A percentile compares a stretch with the other conserved stretches of the same genome.
Evolutionary conservation across 92 coral and sea anemone species (phyloP).

Genomic region (Epizoanthus rinbou): DNA sequence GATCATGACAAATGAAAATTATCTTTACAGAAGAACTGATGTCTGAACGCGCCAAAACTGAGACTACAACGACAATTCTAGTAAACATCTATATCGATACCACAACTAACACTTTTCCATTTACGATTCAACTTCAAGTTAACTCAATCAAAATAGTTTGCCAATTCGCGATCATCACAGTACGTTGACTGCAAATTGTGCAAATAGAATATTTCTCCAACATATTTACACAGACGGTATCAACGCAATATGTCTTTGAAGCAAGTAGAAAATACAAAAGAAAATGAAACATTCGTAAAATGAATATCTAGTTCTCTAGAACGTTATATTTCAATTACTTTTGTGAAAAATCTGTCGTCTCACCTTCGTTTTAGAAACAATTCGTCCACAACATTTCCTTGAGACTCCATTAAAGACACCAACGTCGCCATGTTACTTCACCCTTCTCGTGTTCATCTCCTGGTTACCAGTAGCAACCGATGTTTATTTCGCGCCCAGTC

Average conservation of each 20-base stretch:
- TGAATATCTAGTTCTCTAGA: neutral
- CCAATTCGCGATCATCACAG: neutral
- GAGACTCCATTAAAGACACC: conserved; percentile 60
- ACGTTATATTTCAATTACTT: neutral
- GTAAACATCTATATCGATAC: no score
- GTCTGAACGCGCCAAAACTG: no score
- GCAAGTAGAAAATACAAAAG: neutral
- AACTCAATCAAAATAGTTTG: neutral
- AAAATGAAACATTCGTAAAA: neutral
- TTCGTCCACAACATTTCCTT: conserved; percentile 74
- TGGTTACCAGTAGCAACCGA: conserved; percentile 63
- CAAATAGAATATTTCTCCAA: neutral
- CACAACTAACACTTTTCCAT: no score
- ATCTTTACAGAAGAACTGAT: no score
- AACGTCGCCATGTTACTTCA: conserved; percentile 97
- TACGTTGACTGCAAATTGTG: neutral
- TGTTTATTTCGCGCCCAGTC: conserved; percentile 8
- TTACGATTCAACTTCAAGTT: no score
- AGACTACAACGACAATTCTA: no score
- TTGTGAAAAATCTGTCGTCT: conserved; percentile 12
- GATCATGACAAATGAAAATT: no score
- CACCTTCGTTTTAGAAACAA: conserved; percentile 83
- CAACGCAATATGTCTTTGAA: neutral
- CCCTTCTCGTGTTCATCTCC: conserved; percentile 12
- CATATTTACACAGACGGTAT: neutral